Evolutionary conservation across 2,113 vertebrate species (phyloP).

Genomic region (Melospiza georgiana): DNA sequence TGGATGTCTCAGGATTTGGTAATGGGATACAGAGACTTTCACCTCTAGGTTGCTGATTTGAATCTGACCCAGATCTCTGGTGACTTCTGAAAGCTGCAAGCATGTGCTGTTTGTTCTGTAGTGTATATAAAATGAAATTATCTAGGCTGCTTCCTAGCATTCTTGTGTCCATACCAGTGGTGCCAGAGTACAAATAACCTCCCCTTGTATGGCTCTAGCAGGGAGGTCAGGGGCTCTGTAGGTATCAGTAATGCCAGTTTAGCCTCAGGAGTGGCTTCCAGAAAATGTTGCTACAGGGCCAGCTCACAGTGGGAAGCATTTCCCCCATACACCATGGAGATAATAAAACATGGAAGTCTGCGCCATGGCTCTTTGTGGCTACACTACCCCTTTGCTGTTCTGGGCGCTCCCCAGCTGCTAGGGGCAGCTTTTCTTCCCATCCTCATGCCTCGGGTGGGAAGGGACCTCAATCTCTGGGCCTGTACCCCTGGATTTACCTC

Average conservation of each 20-base stretch:
- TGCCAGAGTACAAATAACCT: not conserved
- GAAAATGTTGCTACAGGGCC: not conserved
- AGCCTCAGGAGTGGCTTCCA: not conserved
- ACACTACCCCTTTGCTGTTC: accelerated
- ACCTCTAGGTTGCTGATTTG: slow-evolving; percentile 70
- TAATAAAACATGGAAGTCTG: not conserved
- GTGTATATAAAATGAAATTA: slow-evolving; percentile 21
- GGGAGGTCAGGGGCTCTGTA: not conserved
- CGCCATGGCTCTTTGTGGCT: not conserved
- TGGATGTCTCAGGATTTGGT: slow-evolving; percentile 68
- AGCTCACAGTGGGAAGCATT: not conserved
- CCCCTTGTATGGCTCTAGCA: not conserved
- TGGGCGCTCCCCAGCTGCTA: not conserved
- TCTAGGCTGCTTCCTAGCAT: slow-evolving; percentile 16
- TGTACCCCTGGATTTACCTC: not conserved
- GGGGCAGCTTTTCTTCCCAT: not conserved
- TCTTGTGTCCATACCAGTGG: not conserved
- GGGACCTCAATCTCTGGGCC: not conserved
- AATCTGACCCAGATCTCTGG: slow-evolving; percentile 70
- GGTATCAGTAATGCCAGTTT: not conserved
- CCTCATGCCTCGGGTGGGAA: not conserved
- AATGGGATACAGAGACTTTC: slow-evolving; percentile 66
- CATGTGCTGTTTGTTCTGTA: slow-evolving; percentile 52
- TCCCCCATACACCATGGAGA: not conserved
- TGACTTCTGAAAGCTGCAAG: slow-evolving; percentile 56